These are phyloP conservation scores for Luscinia luscinia DNA, from an alignment of 2,797 vertebrate species.

Conservation along the genomic window DNA sequence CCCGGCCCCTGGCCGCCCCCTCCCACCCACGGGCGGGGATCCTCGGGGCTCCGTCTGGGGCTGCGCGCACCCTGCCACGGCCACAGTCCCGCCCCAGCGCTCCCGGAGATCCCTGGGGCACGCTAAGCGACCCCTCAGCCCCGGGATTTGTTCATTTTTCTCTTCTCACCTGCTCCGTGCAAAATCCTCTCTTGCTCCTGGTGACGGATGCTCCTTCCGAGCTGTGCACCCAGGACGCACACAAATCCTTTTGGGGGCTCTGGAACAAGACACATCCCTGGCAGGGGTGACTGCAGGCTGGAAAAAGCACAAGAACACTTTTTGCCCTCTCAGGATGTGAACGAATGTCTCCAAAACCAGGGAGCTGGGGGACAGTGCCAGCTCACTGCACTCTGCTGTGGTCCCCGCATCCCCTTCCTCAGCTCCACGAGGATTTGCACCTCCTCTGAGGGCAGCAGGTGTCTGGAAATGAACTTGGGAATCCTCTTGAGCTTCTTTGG, in stretches of 20 bases:
- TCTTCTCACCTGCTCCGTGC: not conserved
- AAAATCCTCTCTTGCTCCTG: not conserved
- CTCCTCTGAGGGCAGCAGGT: not conserved
- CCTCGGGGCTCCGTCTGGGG: not conserved
- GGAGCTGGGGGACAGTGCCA: rapidly evolving
- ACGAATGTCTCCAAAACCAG: rapidly evolving
- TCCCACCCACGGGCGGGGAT: not conserved
- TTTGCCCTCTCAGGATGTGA: not conserved
- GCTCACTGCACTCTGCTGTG: rapidly evolving
- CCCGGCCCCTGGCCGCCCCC: too few species aligned
- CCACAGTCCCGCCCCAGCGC: not conserved
- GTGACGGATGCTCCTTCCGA: not conserved
- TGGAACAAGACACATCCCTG: not conserved
- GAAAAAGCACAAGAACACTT: not conserved
- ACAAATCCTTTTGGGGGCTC: not conserved
- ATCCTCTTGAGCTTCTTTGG: rapidly evolving
- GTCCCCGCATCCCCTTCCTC: not conserved
- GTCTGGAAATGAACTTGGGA: not conserved
- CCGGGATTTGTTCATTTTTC: rapidly evolving
- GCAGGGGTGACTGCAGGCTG: not conserved
- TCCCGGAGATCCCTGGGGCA: too few species aligned
- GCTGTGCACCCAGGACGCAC: not conserved
- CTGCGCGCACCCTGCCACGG: too few species aligned
- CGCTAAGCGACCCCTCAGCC: too few species aligned
- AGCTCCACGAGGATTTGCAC: rapidly evolving